Base-by-base conservation (phyloP, 2,113 vertebrate genomes). In the Eurypyga helias region DNA sequence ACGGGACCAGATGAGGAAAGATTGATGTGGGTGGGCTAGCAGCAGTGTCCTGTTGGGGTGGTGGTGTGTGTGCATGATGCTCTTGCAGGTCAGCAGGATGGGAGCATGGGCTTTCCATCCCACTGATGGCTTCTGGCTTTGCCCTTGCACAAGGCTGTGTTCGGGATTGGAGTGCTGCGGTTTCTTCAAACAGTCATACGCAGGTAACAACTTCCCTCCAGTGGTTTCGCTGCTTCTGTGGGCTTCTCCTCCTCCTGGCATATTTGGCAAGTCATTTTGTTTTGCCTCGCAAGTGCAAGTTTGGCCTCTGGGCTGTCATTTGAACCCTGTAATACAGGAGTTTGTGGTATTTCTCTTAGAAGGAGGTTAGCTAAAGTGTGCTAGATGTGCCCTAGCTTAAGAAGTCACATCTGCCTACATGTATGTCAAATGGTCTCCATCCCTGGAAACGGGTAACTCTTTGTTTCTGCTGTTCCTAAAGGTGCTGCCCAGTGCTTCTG, bases 401-500 rank as follows among this genome's bases (percentile, higher is more conserved):
- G 72, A 64, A 51, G 46, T 82, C 49, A 15, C 13, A 25, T 78
- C 60, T 24, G 19, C 49, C 29, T 67, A n/a, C 15, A 1, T 0
- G 0, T 49, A 20, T 0, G 0, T 36, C 24, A 62, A 62, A 33
- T 16, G 29, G 31, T 29, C 23, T 64, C 28, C 23, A 4, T 45
- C 41, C 25, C 23, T 64, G 43, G 43, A 55, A 79, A 66, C 10
- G n/a, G 11, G 7, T 64, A 17, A 20, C 24, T 36, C 0, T 10
- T 4, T 5, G 3, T 36, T 86, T 88, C 25, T 91, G 83, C n/a
- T 70, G 36, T 66, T 82, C 29, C 57, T 77, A 16, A 85, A 87
- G 80, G 54, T 66, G 61, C 36, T 82, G 43, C 24, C 34, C 23
- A 8, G 52, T 11, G 34, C 17, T 77, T 31, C 36, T 31, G 70